These are phyloP conservation scores for Paradisaea rubra DNA, from an alignment of 2,113 vertebrate species.

Conservation along the genomic window DNA sequence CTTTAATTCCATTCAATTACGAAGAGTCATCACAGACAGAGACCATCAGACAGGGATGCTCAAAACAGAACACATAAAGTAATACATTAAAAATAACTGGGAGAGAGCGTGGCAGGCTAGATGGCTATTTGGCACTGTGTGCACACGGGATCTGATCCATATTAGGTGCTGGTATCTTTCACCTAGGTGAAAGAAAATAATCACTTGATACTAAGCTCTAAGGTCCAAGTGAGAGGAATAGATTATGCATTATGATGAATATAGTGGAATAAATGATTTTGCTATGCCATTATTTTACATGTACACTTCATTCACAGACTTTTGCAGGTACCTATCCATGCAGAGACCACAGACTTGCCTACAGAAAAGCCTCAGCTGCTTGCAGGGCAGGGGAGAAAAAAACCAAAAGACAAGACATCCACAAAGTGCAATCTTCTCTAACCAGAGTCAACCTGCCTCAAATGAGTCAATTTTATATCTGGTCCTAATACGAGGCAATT, in stretches of 20 bases:
- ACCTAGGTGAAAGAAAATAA: not conserved
- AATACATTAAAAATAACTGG: not conserved
- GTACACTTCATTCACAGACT: not conserved
- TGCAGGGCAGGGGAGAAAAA: not conserved
- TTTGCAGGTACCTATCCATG: not conserved
- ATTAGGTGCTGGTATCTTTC: not conserved
- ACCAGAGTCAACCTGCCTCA: not conserved
- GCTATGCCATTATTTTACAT: not conserved
- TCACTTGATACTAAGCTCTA: not conserved
- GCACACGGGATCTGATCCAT: not conserved
- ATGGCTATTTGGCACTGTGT: not conserved
- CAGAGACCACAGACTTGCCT: not conserved
- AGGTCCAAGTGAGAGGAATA: not conserved
- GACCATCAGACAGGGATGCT: not conserved
- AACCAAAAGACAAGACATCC: not conserved
- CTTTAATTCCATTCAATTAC: slow-evolving; percentile 15
- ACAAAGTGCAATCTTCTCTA: not conserved
- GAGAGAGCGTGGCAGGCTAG: not conserved
- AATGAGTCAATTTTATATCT: not conserved
- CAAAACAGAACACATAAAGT: not conserved
- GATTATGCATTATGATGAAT: not conserved
- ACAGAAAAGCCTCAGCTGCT: not conserved
- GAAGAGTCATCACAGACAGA: not conserved
- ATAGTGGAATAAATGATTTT: not conserved
- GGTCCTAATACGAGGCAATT: not conserved